phyloP scores from a whole-genome alignment of 2,797 vertebrate genomes.

The Bovichtus diacanthus region DNA sequence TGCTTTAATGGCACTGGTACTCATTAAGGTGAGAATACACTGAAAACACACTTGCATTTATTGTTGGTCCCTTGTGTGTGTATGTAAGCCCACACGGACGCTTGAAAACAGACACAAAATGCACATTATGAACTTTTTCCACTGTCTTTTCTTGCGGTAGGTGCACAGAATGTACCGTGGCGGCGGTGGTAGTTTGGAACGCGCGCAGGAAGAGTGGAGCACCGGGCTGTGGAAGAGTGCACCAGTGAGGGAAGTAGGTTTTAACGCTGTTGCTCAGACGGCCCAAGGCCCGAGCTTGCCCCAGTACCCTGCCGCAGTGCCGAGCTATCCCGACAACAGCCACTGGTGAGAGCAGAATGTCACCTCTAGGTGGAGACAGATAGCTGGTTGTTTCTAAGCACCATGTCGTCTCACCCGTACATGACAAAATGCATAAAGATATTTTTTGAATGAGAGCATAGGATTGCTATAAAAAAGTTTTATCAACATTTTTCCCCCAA shows the following conservation, averaged over 20 bases:
- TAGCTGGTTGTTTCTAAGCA: conserved; percentile 16
- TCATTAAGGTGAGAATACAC: conserved; percentile 80
- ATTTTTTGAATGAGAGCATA: conserved; percentile 38
- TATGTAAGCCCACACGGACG: not conserved
- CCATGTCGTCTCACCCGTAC: conserved; percentile 34
- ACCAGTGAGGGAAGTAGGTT: conserved; percentile 88
- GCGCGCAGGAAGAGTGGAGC: conserved; percentile 95
- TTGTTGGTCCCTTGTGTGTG: not conserved
- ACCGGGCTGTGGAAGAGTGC: conserved; percentile 90
- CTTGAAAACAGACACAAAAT: conserved; percentile 1
- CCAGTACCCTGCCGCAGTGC: conserved; percentile 92
- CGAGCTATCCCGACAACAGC: conserved; percentile 89
- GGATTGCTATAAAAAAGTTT: conserved; percentile 21
- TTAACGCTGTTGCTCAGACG: conserved; percentile 86
- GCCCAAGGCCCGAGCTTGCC: conserved; percentile 87
- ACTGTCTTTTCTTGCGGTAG: conserved; percentile 66
- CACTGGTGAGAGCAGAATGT: conserved; percentile 84
- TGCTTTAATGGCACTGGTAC: conserved; percentile 85
- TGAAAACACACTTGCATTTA: not conserved
- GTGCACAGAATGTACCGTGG: conserved; percentile 94
- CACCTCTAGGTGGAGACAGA: conserved; percentile 73
- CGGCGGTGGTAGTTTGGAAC: conserved; percentile 91
- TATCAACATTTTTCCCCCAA: conserved; percentile 12
- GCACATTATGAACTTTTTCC: not conserved
- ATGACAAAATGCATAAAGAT: conserved; percentile 14